Conservation (phyloP, 2,888 invertebrate species). For the Agonopterix heracliana region DNA sequence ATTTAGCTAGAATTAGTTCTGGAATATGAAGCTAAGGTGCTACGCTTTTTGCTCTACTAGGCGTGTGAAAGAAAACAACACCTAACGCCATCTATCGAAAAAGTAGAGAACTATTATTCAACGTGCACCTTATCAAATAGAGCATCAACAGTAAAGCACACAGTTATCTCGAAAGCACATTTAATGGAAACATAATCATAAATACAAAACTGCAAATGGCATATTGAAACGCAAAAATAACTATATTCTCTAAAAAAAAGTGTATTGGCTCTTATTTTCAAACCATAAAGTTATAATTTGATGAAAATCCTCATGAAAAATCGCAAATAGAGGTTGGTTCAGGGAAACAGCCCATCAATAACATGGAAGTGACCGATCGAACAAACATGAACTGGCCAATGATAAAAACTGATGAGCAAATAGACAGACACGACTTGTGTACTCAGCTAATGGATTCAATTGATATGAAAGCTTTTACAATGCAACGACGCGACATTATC, state of each 20-base stretch:
- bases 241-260: background rate
- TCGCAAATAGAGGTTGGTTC: constrained; percentile 35
- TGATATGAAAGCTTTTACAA: constrained; percentile 76
- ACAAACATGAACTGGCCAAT: constrained; percentile 70
- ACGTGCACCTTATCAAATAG: too few species aligned
- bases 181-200: constrained; percentile 5
- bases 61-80: background rate
- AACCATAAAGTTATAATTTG: constrained; percentile 9
- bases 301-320: constrained; percentile 33
- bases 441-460: constrained; percentile 76
- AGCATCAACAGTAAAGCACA: too few species aligned
- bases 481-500: constrained; percentile 59
- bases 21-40: too few species aligned
- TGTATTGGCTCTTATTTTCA: constrained; percentile 7
- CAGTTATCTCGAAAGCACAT: constrained; percentile 1
- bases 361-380: constrained; percentile 69
- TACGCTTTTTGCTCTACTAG: too few species aligned
- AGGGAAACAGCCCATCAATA: constrained; percentile 68
- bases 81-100: background rate
- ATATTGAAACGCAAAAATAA: background rate
- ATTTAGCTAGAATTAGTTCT: background rate
- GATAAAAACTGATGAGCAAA: constrained; percentile 76
- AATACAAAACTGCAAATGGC: constrained; percentile 4
- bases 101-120: too few species aligned
- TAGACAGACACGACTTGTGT: constrained; percentile 71